Evolutionary conservation across 2,113 vertebrate genomes (phyloP).

Genomic region (Chrysochloris asiatica): DNA sequence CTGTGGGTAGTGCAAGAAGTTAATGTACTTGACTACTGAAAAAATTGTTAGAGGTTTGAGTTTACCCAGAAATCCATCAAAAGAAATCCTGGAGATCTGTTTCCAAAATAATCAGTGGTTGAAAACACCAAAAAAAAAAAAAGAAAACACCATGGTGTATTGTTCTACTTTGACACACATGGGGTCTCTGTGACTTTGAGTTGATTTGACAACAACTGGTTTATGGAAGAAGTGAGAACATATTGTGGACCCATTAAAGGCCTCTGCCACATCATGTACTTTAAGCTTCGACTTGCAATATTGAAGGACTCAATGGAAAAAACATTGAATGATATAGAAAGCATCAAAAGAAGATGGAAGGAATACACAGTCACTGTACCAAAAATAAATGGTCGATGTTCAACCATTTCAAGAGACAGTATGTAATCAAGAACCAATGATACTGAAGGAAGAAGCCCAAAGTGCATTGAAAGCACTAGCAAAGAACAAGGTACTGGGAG

Average conservation of each 20-base stretch:
- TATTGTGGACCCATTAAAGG: fast-evolving
- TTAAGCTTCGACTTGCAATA: background rate
- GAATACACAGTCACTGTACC: too few relatives aligned
- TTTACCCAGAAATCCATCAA: background rate
- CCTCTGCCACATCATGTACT: background rate
- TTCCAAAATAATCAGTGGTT: background rate
- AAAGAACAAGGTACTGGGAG: too few relatives aligned
- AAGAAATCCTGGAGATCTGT: background rate
- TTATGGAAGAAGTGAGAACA: background rate
- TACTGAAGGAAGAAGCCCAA: too few relatives aligned
- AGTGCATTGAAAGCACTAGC: too few relatives aligned
- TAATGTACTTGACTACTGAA: background rate
- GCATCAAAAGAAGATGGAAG: too few relatives aligned
- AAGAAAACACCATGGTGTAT: background rate
- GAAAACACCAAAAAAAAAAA: too few relatives aligned
- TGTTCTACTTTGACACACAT: background rate
- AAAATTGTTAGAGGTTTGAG: background rate
- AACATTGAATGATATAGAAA: too few relatives aligned
- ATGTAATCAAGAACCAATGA: too few relatives aligned
- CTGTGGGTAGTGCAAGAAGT: background rate
- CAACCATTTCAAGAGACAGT: too few relatives aligned
- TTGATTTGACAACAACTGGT: background rate
- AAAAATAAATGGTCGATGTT: too few relatives aligned
- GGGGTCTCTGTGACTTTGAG: background rate
- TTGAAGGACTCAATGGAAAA: too few relatives aligned